phyloP scores from a whole-genome alignment of 2,888 invertebrate genomes.

The Lagria hirta region DNA sequence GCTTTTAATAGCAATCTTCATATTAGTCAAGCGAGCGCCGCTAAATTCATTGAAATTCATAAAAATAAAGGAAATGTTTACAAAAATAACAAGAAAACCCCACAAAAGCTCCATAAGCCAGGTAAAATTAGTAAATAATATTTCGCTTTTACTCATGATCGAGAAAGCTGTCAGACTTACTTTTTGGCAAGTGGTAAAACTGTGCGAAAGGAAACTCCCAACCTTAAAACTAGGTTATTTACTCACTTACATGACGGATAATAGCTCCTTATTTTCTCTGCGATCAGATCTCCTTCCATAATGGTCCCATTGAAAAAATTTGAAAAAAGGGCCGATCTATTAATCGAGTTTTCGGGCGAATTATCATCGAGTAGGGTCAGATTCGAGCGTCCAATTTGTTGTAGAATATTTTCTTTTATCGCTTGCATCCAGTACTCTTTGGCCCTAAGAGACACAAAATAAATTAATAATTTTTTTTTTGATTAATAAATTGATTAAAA shows the following conservation, averaged over 20 bases:
- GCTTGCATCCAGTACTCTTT: conserved; percentile 42
- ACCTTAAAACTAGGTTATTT: no score
- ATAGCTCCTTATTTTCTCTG: conserved; percentile 49
- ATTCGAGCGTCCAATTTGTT: conserved; percentile 28
- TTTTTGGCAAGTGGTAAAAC: no score
- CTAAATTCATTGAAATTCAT: no score
- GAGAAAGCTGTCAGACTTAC: no score
- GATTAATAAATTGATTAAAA: conserved; percentile 3
- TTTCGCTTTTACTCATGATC: no score
- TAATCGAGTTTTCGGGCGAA: conserved; percentile 24
- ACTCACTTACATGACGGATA: conserved; percentile 52
- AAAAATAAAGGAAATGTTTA: no score
- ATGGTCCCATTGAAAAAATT: conserved; percentile 35
- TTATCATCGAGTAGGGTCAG: conserved; percentile 13
- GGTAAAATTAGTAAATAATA: no score
- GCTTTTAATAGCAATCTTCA: no score
- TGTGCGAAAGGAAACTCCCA: no score
- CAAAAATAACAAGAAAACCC: no score
- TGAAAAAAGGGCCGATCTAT: conserved; percentile 36
- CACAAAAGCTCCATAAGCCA: no score
- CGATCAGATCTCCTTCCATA: conserved; percentile 41
- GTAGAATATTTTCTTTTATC: conserved; percentile 40
- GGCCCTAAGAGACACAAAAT: conserved; percentile 27
- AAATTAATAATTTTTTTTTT: neutral
- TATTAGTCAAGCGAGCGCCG: no score